phyloP scores from a whole-genome alignment of 2,888 invertebrate genomes.

The Hirudinaria manillensis region DNA sequence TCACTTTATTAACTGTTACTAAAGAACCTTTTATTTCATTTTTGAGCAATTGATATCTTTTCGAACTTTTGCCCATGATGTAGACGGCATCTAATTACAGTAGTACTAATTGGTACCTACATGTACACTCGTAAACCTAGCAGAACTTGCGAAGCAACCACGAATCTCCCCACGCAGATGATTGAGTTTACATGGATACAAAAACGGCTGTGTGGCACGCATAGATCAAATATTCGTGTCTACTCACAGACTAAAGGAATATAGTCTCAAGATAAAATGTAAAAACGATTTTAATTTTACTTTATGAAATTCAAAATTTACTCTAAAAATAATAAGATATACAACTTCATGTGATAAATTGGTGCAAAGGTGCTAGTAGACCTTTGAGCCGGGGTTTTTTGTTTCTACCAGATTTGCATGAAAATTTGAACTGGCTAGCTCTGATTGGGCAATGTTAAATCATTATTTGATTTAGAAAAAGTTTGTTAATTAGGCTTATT shows the following conservation, averaged over 20 bases:
- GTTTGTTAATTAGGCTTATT: background rate
- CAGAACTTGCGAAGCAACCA: background rate
- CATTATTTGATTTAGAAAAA: background rate
- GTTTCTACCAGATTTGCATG: no score
- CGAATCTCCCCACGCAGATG: background rate
- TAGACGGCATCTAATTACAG: background rate
- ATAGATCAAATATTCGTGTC: background rate
- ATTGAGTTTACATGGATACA: slow-evolving; percentile 11
- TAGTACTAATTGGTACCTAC: background rate
- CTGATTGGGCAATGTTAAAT: background rate
- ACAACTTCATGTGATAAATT: no score
- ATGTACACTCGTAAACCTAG: background rate
- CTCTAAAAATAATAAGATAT: no score
- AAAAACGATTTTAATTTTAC: no score
- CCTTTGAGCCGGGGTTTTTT: no score
- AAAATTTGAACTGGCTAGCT: no score
- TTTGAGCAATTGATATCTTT: slow-evolving; percentile 19
- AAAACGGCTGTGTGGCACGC: slow-evolving; percentile 12
- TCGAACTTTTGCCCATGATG: slow-evolving; percentile 12
- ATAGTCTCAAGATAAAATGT: no score
- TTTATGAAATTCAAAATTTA: no score
- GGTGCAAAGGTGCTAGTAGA: no score
- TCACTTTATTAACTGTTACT: slow-evolving; percentile 1
- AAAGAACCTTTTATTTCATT: slow-evolving; percentile 14
- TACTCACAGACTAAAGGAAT: no score